Conservation (phyloP, 2,797 vertebrate genomes). For the Netta rufina region DNA sequence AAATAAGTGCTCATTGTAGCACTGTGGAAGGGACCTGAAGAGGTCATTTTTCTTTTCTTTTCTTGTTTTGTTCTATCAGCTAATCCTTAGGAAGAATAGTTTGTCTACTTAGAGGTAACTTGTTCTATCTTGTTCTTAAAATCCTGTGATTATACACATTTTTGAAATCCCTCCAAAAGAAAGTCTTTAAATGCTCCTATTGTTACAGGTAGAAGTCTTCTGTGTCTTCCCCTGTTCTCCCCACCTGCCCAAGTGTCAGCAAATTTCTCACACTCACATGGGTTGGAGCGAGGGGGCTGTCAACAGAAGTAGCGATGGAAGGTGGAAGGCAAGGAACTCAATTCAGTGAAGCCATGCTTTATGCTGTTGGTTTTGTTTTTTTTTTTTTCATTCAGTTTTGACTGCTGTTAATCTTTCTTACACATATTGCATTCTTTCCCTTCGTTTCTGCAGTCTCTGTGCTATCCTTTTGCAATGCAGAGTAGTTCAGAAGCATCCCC, state of each 20-base stretch:
- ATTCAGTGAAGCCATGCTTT: not conserved
- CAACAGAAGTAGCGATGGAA: not conserved
- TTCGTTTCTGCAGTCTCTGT: not conserved
- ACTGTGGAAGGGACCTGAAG: not conserved
- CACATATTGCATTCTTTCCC: not conserved
- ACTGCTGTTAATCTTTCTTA: not conserved
- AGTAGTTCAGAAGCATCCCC: not conserved
- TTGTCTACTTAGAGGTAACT: not conserved
- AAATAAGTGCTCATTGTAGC: not conserved
- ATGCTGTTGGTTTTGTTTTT: not conserved
- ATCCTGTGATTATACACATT: not conserved
- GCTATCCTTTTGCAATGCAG: not conserved
- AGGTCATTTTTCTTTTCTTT: not conserved
- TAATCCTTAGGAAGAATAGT: not conserved
- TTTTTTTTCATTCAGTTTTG: conserved; percentile 2
- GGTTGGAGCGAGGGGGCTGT: not conserved
- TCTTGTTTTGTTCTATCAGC: not conserved
- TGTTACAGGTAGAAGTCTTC: not conserved
- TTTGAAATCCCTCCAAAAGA: not conserved
- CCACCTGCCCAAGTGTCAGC: not conserved
- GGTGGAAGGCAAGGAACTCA: not conserved
- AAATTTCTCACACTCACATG: not conserved
- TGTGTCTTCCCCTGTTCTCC: not conserved
- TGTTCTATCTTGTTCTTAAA: conserved; percentile 29
- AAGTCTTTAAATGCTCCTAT: not conserved